phyloP scores from a whole-genome alignment of 2,888 invertebrate genomes.

The Neoscelio sp. region DNA sequence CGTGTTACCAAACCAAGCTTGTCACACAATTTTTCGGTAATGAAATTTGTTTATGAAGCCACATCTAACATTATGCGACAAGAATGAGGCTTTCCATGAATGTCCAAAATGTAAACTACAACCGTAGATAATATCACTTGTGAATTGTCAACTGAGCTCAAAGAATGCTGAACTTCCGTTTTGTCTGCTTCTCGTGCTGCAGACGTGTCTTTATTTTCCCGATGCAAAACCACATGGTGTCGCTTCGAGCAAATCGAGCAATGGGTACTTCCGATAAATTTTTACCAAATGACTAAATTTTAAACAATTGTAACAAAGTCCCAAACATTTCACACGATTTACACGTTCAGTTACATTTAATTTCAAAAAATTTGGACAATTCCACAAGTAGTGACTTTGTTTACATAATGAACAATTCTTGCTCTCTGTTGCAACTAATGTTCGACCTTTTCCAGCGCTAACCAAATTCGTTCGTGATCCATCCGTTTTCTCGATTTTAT shows the following conservation, averaged over 20 bases:
- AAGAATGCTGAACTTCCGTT: background rate
- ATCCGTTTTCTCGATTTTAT: no score
- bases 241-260: slow-evolving; percentile 8
- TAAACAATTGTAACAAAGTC: slow-evolving; percentile 24
- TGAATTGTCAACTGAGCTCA: slow-evolving; percentile 4
- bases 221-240: slow-evolving; percentile 17
- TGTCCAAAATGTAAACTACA: slow-evolving; percentile 22
- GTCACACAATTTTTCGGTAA: background rate
- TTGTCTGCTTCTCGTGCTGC: background rate
- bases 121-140: slow-evolving; percentile 30
- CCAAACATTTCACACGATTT: slow-evolving; percentile 9
- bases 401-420: slow-evolving; percentile 14
- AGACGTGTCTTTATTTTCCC: no score
- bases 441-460: no score
- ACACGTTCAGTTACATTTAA: background rate
- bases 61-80: slow-evolving; percentile 36
- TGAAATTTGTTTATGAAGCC: slow-evolving; percentile 33
- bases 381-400: slow-evolving; percentile 6
- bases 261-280: background rate
- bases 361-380: slow-evolving; percentile 29
- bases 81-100: background rate
- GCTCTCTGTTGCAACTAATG: no score
- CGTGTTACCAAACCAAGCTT: background rate
- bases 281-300: background rate
- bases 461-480: no score